These are phyloP conservation scores for Diadumene lineata DNA, from an alignment of 92 coral and sea anemone genomes.

Conservation along the genomic window DNA sequence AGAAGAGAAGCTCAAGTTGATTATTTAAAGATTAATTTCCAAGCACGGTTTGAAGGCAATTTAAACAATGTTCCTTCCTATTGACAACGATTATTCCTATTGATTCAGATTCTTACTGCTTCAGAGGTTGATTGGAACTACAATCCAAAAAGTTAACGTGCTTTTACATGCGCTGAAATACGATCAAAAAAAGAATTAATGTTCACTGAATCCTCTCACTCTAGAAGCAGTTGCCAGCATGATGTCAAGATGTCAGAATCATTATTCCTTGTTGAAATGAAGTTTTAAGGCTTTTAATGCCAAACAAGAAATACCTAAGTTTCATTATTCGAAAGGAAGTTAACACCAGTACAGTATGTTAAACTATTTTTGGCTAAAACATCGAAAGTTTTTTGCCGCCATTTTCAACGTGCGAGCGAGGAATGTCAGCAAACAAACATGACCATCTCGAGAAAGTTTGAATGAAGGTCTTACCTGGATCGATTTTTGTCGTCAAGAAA, in stretches of 20 bases:
- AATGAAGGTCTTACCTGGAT: neutral
- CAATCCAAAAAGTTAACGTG: neutral
- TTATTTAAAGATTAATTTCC: too few species aligned
- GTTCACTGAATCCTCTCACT: too few species aligned
- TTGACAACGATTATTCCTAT: too few species aligned
- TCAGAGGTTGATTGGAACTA: neutral
- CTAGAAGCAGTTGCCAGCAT: too few species aligned
- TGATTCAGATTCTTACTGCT: too few species aligned
- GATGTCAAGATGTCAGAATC: too few species aligned
- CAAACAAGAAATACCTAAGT: neutral
- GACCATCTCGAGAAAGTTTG: neutral
- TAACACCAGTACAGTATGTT: neutral
- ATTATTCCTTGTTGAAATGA: neutral
- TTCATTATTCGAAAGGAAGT: neutral
- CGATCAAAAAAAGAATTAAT: too few species aligned
- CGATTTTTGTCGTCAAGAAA: neutral
- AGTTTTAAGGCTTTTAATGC: neutral
- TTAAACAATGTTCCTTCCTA: too few species aligned
- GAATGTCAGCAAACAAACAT: too few species aligned
- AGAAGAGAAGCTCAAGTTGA: too few species aligned
- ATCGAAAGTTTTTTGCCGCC: conserved; percentile 1
- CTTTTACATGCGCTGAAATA: neutral
- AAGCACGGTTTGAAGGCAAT: too few species aligned
- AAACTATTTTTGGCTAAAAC: neutral
- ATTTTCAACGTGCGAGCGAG: too few species aligned